Evolutionary conservation across 2,888 invertebrate genomes (phyloP), one percentile per base, ranked within the genome.

Genomic region (Pardosa pseudoannulata): DNA sequence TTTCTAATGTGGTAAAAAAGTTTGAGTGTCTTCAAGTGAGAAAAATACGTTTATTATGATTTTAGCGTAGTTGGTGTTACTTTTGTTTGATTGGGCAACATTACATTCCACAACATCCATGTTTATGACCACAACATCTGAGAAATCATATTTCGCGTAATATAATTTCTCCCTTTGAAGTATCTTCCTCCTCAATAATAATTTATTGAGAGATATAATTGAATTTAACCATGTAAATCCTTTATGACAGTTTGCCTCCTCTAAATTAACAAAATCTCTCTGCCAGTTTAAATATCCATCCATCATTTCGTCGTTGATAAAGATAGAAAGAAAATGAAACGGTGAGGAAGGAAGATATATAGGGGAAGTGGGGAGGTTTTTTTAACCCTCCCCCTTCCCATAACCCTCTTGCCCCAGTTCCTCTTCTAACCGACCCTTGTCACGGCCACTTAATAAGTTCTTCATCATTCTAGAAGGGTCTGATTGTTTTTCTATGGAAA

Each of bases 401-500:
- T 65, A 13, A 31, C 64, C 70, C 32, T 29, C 67, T 46, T 67
- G 31, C 65, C 32, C 23, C 41, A 56, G 32, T 65, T 16, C 76
- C 78, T 32, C 50, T 65, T 16, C 5, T 9, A 16, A 16, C 31
- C 46, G 32, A 27, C 39, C 64, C 74, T 41, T 80, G 72, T 80
- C 79, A 72, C 32, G 46, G 31, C 72, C 72, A 80, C 79, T 80
- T 73, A 80, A 80, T 73, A 80, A 80, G 79, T 46, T 67, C 73
- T 73, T 46, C 39, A 28, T 71, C 79, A 64, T 72, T 31, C 70
- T 39, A 3, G 32, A 72, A 73, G 73, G 36, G 73, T 46, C 28
- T 80, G 79, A 80, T 80, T 80, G 79, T 80, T 80, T 80, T 80
- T 80, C 28, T 73, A 80, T 72, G 72, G 65, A 72, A 73, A 80